phyloP scores from a whole-genome alignment of 2,797 vertebrate genomes.

The Hemibagrus guttatus region DNA sequence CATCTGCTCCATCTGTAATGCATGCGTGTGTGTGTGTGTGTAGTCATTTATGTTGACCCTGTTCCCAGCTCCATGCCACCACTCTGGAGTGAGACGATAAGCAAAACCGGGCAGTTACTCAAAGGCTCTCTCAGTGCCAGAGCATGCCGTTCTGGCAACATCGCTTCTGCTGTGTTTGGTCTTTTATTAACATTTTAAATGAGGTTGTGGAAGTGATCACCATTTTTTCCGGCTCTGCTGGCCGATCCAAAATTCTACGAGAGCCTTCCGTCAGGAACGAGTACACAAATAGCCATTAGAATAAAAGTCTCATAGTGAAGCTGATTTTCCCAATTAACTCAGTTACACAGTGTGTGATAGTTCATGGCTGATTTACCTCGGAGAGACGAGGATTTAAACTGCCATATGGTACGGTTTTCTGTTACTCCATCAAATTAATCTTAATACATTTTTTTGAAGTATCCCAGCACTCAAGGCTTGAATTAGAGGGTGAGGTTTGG shows the following conservation, averaged over 20 bases:
- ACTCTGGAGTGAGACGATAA: conserved; percentile 55
- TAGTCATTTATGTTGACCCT: conserved; percentile 41
- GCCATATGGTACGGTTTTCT: background rate
- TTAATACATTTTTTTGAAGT: background rate
- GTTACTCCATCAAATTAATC: background rate
- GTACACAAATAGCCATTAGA: background rate
- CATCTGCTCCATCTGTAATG: conserved; percentile 37
- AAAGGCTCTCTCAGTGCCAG: conserved; percentile 35
- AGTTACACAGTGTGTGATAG: background rate
- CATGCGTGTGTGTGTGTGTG: conserved; percentile 32
- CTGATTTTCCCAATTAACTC: conserved; percentile 1
- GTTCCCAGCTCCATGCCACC: conserved; percentile 43
- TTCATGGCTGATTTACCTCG: background rate
- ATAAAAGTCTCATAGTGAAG: too few species aligned
- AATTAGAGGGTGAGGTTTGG: background rate
- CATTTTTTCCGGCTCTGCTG: background rate
- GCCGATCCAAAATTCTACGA: background rate
- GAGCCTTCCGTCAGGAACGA: background rate
- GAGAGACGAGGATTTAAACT: background rate
- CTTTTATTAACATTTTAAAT: conserved; percentile 18
- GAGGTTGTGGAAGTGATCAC: background rate
- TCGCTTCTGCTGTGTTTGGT: conserved; percentile 23
- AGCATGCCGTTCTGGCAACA: background rate
- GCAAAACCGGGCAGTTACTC: conserved; percentile 20
- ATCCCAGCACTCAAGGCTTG: background rate